Conservation (phyloP, 1,140 invertebrate species). For the Dufourea novaeangliae region DNA sequence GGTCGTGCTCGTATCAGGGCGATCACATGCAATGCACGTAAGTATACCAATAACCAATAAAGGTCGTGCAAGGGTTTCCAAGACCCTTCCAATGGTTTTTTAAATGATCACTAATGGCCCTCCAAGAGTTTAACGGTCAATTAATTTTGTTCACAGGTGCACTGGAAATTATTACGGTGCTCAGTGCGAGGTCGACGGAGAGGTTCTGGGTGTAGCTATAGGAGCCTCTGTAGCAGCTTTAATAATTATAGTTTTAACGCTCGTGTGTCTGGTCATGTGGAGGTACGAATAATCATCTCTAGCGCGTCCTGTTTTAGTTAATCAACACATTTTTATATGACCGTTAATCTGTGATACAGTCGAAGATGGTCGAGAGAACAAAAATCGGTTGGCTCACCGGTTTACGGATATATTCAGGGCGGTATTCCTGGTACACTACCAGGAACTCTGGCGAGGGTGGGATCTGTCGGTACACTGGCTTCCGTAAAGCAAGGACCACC, state of each 20-base stretch:
- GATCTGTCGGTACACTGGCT: conserved; percentile 81
- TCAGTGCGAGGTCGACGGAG: conserved; percentile 94
- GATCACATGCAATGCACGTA: conserved; percentile 91
- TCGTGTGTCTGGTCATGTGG: conserved; percentile 95
- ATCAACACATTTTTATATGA: not conserved
- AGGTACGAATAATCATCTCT: conserved; percentile 83
- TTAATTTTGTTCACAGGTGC: conserved; percentile 83
- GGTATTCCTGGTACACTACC: conserved; percentile 80
- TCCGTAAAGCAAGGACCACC: conserved; percentile 83
- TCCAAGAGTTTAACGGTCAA: not conserved
- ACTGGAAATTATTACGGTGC: conserved; percentile 92
- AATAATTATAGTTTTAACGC: conserved; percentile 92
- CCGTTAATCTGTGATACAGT: conserved; percentile 78
- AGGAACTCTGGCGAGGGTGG: conserved; percentile 76
- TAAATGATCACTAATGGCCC: too few relatives aligned
- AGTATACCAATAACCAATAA: conserved; percentile 68
- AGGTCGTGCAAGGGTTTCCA: not conserved
- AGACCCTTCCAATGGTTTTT: not conserved
- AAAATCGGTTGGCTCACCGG: conserved; percentile 89
- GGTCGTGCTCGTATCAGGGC: conserved; percentile 89
- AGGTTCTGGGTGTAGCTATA: conserved; percentile 94
- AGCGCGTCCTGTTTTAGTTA: too few relatives aligned
- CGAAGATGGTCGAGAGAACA: conserved; percentile 94
- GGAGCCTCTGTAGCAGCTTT: conserved; percentile 93
- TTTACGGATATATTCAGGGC: conserved; percentile 91